Conservation (phyloP, 2,113 vertebrate genomes). For the Channa argus region DNA sequence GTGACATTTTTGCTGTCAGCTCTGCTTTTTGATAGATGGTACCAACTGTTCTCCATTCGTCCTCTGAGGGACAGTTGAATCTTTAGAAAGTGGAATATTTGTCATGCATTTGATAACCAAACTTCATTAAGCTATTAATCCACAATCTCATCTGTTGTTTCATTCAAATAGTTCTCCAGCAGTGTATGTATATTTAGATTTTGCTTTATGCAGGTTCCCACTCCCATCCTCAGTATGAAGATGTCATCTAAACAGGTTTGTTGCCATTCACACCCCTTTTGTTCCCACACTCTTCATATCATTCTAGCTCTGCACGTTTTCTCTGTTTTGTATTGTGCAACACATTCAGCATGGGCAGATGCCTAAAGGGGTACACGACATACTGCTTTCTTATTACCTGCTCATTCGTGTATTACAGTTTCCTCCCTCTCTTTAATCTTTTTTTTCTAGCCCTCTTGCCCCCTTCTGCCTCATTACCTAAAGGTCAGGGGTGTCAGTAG, state of each 20-base stretch:
- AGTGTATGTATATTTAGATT: background rate
- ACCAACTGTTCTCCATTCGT: background rate
- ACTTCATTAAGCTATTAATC: background rate
- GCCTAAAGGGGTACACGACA: constrained; percentile 3
- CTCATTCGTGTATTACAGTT: constrained; percentile 15
- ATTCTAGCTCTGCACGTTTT: constrained; percentile 5
- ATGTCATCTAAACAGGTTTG: constrained; percentile 96
- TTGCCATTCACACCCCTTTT: background rate
- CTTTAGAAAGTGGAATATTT: constrained; percentile 20
- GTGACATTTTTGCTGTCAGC: background rate
- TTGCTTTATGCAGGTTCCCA: constrained; percentile 75
- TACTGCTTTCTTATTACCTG: background rate
- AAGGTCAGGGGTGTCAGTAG: constrained; percentile 73
- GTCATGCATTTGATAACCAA: background rate
- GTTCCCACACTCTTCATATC: background rate
- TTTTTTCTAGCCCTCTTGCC: constrained; percentile 21
- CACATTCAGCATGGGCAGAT: background rate
- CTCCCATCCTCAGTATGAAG: constrained; percentile 89
- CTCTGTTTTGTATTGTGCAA: constrained; percentile 23
- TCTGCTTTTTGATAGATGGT: background rate
- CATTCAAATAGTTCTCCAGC: background rate
- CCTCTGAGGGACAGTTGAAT: constrained; percentile 14
- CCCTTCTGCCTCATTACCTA: constrained; percentile 61
- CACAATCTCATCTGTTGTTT: constrained; percentile 9
- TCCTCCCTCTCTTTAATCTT: constrained; percentile 20